Conservation (phyloP, 2,888 invertebrate genomes). For the Dryobota labecula region DNA sequence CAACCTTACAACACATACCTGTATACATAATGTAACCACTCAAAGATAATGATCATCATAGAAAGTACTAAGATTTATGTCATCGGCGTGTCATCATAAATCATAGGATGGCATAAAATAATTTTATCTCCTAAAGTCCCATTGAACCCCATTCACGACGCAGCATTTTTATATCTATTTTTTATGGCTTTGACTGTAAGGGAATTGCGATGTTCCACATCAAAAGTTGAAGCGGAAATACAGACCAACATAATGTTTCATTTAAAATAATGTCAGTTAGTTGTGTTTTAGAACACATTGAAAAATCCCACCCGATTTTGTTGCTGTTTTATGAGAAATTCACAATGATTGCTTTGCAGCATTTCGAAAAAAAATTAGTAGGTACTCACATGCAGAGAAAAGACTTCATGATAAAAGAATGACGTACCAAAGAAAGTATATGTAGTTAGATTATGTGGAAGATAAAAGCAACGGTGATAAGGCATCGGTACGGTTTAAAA, state of each 20-base stretch:
- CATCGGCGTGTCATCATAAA: slow-evolving; percentile 62
- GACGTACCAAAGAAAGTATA: background rate
- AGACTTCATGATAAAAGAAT: background rate
- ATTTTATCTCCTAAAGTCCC: slow-evolving; percentile 67
- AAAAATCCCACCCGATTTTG: too few relatives aligned
- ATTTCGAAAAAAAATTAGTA: background rate
- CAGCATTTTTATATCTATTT: slow-evolving; percentile 76
- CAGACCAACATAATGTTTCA: background rate
- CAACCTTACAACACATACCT: background rate
- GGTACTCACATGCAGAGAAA: background rate
- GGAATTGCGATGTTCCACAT: slow-evolving; percentile 36
- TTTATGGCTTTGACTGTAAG: slow-evolving; percentile 72
- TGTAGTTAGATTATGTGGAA: background rate
- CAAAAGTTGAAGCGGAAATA: slow-evolving; percentile 10
- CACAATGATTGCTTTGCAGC: too few relatives aligned
- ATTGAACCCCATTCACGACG: slow-evolving; percentile 67
- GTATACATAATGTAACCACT: slow-evolving; percentile 23
- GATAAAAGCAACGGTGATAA: background rate
- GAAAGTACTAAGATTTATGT: slow-evolving; percentile 43
- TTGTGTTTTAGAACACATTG: too few relatives aligned
- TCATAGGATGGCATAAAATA: slow-evolving; percentile 69
- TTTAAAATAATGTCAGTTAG: too few relatives aligned
- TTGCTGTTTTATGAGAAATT: too few relatives aligned
- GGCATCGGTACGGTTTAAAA: too few relatives aligned
- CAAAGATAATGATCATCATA: slow-evolving; percentile 38